These are phyloP conservation scores for Apamea sordens DNA, from an alignment of 2,888 invertebrate species.

Conservation along the genomic window DNA sequence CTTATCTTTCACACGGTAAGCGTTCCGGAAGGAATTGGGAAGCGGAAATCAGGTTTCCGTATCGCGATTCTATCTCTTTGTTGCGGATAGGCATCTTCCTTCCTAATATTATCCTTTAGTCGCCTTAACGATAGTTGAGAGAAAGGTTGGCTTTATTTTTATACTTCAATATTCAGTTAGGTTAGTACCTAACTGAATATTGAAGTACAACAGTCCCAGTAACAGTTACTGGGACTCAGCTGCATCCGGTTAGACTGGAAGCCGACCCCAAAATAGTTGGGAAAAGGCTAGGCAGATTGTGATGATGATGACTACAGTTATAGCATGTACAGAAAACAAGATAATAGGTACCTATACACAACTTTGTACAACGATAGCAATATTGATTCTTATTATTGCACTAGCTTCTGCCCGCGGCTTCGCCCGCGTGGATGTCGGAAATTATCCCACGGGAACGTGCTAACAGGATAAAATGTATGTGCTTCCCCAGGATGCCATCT, in stretches of 20 bases:
- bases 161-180: conserved; percentile 3
- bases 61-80: conserved; percentile 52
- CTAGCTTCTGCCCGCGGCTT: too few species aligned
- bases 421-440: too few species aligned
- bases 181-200: too few species aligned
- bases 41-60: conserved; percentile 48
- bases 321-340: not conserved
- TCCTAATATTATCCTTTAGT: conserved; percentile 29
- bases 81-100: conserved; percentile 34
- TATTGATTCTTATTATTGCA: not conserved
- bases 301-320: not conserved
- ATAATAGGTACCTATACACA: too few species aligned
- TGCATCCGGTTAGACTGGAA: not conserved
- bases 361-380: not conserved
- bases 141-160: conserved; percentile 19
- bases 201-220: too few species aligned
- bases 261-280: not conserved
- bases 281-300: not conserved
- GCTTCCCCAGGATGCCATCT: too few species aligned
- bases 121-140: conserved; percentile 14
- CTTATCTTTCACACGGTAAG: conserved; percentile 47
- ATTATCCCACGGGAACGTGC: too few species aligned
- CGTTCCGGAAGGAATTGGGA: conserved; percentile 37
- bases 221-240: not conserved
- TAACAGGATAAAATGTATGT: too few species aligned